Evolutionary conservation across 2,888 invertebrate species (phyloP).

Genomic region (Sisyra terminalis): DNA sequence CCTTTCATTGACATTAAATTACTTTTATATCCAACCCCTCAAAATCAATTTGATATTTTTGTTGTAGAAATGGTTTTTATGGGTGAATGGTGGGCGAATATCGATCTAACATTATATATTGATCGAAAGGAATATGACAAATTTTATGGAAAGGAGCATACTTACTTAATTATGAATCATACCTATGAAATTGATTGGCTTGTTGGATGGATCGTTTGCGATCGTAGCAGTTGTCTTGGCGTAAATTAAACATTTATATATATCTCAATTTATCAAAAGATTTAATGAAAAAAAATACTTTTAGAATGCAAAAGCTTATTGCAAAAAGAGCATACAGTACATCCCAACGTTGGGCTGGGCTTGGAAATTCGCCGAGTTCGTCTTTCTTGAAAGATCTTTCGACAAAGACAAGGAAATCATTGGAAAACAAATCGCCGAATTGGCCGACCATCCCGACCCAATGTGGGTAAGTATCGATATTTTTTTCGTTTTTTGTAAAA

Average conservation of each 20-base stretch:
- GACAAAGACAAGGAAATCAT: constrained; percentile 80
- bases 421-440: constrained; percentile 57
- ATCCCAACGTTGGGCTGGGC: constrained; percentile 91
- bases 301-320: constrained; percentile 88
- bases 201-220: constrained; percentile 82
- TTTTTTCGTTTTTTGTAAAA: not conserved
- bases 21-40: no score
- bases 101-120: constrained; percentile 54
- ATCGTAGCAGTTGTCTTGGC: constrained; percentile 63
- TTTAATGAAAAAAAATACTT: constrained; percentile 9
- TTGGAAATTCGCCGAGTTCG: constrained; percentile 90
- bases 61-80: constrained; percentile 76
- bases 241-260: constrained; percentile 28
- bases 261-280: not conserved
- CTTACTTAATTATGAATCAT: constrained; percentile 84
- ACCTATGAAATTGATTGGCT: constrained; percentile 94
- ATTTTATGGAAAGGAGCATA: constrained; percentile 76
- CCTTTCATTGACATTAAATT: no score
- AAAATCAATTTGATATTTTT: no score
- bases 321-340: constrained; percentile 80
- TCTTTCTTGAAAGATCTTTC: constrained; percentile 83
- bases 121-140: constrained; percentile 63
- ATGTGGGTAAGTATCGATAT: constrained; percentile 51
- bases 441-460: constrained; percentile 79
- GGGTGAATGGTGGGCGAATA: constrained; percentile 86